Base-by-base conservation (phyloP, 2,113 vertebrate genomes). In the Delphinus delphis region DNA sequence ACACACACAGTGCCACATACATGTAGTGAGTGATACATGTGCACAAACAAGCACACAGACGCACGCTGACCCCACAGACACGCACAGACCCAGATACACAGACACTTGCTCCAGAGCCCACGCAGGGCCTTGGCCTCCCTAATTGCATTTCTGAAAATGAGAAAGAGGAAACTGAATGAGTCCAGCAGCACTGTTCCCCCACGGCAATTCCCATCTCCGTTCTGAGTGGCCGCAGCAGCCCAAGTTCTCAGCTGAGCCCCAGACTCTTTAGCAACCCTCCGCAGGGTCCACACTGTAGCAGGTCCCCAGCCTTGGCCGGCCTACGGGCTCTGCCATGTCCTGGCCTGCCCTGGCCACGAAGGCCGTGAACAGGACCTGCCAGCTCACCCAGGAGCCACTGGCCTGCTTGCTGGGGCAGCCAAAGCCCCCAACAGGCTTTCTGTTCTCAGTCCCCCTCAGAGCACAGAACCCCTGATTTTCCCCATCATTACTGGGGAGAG, bases 121-220 rank as follows among this genome's bases (percentile, higher is more conserved):
- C 4, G 0, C 87, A 38, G 86, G 0, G 1, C 88, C 71, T 71
- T 0, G 21, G 94, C 74, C 95, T 96, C 95, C 90, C 92, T 96
- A 97, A 97, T 83, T 93, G 94, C 94, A 93, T 97, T 97, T 96
- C 90, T 93, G 87, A 89, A 97, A 97, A 96, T 71, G 83, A 96
- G 96, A 98, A 80, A 38, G 87, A 95, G 82, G 83, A 97, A 97
- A 97, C 93, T 41, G 8, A 96, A 96, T 92, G 97, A 97, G 62
- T 93, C 86, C 68, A 95, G 89, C 47, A 1, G 95, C 74, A 23
- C 89, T 7, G n/a, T 86, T 93, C 79, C 95, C 95, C 97, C 79
- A n/a, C 15, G 58, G 94, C 58, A 33, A 93, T 70, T 96, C 90
- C 90, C 74, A 47, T 93, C 96, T 80, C 82, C 1, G 3, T 38